Base-by-base conservation (phyloP, 2,888 invertebrate species). In the Caradrina clavipalpis region DNA sequence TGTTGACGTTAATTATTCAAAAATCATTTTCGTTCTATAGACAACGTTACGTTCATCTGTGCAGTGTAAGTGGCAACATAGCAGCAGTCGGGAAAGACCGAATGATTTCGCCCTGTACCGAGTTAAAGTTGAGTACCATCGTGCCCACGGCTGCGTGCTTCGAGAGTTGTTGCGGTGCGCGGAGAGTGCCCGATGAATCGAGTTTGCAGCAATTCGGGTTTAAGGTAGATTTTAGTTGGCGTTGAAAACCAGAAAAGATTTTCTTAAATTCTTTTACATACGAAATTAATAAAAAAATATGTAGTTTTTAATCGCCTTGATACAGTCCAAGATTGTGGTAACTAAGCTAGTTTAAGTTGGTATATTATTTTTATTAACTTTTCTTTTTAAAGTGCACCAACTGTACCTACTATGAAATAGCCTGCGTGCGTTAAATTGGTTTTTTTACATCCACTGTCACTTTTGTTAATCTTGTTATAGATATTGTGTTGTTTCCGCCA, bases 111-210 rank as follows among this genome's bases (percentile, higher is more conserved):
- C 57, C 62, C 80, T 21, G 75, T 58, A 66, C 66, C 60, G 63
- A 42, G 67, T 80, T 78, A 65, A 69, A 80, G 69, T 79, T 56
- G 69, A 82, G 79, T 67, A 68, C 54, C 80, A 79, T 70, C 61
- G 59, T 51, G 66, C 54, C 45, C 31, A 50, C 63, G 53, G 65
- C 56, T 45, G 54, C 56, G 51, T 45, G 39, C 42, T 47, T 68
- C 53, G 56, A 78, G 78, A 69, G 82, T 59, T 68, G 82, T 82
- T 78, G 78, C 75, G 78, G 78, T 73, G 51, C 13, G 22, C 45
- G 59, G 45, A 63, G 73, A 77, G 78, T 68, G 61, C 79, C 35
- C 31, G 21, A 62, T 72, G 68, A 60, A 65, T 68, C 35, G 74
- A 78, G 66, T 66, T 45, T 26, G 59, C 39, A 53, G 21, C 45